These are phyloP conservation scores for Lutjanus campechanus DNA, from an alignment of 2,797 vertebrate genomes.

Conservation along the genomic window DNA sequence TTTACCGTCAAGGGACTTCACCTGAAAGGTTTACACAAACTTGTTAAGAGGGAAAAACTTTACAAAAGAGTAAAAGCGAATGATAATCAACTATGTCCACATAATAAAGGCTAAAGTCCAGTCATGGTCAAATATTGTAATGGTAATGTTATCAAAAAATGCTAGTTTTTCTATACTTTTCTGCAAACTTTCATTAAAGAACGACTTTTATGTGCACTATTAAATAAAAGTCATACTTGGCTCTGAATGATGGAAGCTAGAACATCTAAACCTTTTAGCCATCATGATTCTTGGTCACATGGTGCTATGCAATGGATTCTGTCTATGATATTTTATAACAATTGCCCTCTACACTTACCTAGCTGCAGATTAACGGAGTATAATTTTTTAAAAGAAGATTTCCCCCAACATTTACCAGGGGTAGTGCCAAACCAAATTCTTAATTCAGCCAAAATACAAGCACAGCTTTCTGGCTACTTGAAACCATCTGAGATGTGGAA, in stretches of 20 bases:
- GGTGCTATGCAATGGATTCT: neutral
- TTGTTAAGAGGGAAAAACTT: neutral
- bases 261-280: neutral
- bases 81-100: neutral
- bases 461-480: neutral
- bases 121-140: neutral
- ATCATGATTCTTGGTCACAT: neutral
- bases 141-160: neutral
- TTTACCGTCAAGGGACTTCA: constrained; percentile 89
- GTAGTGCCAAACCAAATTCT: neutral
- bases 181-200: too few species aligned
- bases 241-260: neutral
- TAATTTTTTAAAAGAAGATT: neutral
- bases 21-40: constrained; percentile 72
- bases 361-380: neutral
- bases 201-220: too few species aligned
- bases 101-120: neutral
- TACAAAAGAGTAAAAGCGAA: neutral
- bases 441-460: neutral
- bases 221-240: too few species aligned
- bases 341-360: neutral
- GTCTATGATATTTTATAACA: neutral
- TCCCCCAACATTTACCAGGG: neutral
- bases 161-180: neutral
- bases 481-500: neutral